Evolutionary conservation across 2,113 vertebrate genomes (phyloP).

Genomic region (Burhinus oedicnemus): DNA sequence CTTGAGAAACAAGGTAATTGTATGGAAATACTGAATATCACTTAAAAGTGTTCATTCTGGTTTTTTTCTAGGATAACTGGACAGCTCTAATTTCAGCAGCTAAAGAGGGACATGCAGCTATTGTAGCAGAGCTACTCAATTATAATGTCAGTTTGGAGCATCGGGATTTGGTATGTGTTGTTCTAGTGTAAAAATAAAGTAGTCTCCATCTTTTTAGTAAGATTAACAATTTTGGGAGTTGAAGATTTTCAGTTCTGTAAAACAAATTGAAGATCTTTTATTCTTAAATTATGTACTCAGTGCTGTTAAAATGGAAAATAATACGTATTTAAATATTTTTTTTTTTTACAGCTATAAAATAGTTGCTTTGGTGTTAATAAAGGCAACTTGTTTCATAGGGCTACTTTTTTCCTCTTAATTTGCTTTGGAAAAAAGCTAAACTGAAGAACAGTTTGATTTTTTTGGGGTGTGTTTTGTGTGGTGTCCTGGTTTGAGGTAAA

Average conservation of each 20-base stretch:
- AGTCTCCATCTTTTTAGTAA: background rate
- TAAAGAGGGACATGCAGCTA: slow-evolving; percentile 90
- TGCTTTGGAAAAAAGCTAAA: background rate
- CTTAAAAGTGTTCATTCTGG: background rate
- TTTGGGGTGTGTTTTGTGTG: background rate
- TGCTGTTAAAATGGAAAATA: background rate
- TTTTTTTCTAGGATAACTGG: slow-evolving; percentile 90
- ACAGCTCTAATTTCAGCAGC: slow-evolving; percentile 95
- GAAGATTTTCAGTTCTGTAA: background rate
- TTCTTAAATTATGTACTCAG: background rate
- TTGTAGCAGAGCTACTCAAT: slow-evolving; percentile 89
- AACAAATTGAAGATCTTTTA: background rate
- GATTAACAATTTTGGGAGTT: background rate
- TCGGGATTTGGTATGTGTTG: slow-evolving; percentile 89
- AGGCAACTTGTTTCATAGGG: background rate
- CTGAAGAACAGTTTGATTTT: background rate
- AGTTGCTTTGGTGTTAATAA: background rate
- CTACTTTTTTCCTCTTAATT: background rate
- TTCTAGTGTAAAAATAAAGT: background rate
- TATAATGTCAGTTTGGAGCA: slow-evolving; percentile 90
- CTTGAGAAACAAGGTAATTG: too few species aligned
- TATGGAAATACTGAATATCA: background rate
- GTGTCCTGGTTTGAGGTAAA: too few species aligned
- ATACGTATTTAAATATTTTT: background rate
- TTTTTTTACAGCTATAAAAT: background rate